Evolutionary conservation across 2,797 vertebrate genomes (phyloP), one percentile per base, ranked within the genome.

Genomic region (Tinamus major): DNA sequence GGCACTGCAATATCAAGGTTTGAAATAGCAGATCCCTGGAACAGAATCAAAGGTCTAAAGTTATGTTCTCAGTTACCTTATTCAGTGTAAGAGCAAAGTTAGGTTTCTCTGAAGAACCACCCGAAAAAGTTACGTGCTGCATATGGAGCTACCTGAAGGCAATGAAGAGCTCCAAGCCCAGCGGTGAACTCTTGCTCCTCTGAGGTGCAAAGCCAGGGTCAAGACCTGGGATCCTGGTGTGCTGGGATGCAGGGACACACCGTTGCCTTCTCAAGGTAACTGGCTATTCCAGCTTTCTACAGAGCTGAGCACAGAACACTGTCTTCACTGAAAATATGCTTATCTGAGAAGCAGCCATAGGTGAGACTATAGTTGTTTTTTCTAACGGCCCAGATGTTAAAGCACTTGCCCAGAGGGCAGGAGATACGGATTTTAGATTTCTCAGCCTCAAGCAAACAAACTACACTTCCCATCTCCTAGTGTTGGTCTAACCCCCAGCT

Each of bases 21-120:
- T 95, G 82, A 85, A 90, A 91, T 33, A 81, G 84, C 68, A 87
- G 12, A 64, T 71, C 76, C 58, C 62, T 96, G 88, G 86, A 94
- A 92, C 49, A 75, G 92, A 94, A 92, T 78, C 92, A 93, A 87
- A 93, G 37, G 33, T 71, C 78, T 85, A 10, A 93, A 92, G 79
- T 76, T 88, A 93, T 72, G 53, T 14, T 64, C 37, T 68, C 31
- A 2, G 27, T 29, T 56, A 91, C 62, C 91, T 74, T 24, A 84
- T 56, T 79, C 1, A 1, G 41, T 56, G 26, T 37, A 85, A 63
- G 27, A 81, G 16, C n/a, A 76, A 35, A 92, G 63, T 17, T 33
- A 53, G 14, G 7, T 61, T 93, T 88, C 19, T 79, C 85, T 84
- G 80, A 79, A 79, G 90, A 76, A 77, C 0, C 5, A 85, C 51